Evolutionary conservation across 2,888 invertebrate genomes (phyloP).

Genomic region (Galeopsomyia nigrocyanea): DNA sequence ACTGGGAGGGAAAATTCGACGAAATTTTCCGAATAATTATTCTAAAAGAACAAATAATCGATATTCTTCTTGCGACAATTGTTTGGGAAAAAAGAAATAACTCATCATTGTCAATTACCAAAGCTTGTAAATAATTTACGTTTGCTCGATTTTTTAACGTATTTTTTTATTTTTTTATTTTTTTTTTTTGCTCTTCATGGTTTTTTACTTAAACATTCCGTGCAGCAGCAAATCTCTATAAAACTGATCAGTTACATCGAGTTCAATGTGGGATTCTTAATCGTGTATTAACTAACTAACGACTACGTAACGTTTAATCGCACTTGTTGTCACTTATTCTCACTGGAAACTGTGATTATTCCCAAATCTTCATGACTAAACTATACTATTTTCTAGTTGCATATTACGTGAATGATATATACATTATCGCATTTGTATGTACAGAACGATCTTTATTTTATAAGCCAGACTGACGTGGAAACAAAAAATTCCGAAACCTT

Average conservation of each 20-base stretch:
- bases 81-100: constrained; percentile 50
- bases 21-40: constrained; percentile 47
- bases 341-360: constrained; percentile 41
- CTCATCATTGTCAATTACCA: constrained; percentile 40
- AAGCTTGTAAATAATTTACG: constrained; percentile 45
- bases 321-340: constrained; percentile 43
- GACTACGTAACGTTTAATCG: constrained; percentile 19
- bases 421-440: constrained; percentile 44
- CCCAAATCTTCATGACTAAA: constrained; percentile 24
- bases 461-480: constrained; percentile 30
- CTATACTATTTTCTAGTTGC: constrained; percentile 48
- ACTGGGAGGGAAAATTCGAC: background rate
- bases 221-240: constrained; percentile 1
- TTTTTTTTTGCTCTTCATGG: background rate
- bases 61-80: constrained; percentile 49
- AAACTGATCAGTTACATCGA: constrained; percentile 1
- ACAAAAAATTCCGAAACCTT: constrained; percentile 19
- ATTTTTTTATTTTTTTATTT: no score
- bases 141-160: constrained; percentile 18
- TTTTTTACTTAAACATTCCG: constrained; percentile 15
- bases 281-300: constrained; percentile 7
- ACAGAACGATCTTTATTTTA: constrained; percentile 20
- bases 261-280: no score
- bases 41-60: constrained; percentile 37
- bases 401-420: constrained; percentile 37